Evolutionary conservation across 2,888 invertebrate genomes (phyloP).

Genomic region (Platerodrilus igneus): DNA sequence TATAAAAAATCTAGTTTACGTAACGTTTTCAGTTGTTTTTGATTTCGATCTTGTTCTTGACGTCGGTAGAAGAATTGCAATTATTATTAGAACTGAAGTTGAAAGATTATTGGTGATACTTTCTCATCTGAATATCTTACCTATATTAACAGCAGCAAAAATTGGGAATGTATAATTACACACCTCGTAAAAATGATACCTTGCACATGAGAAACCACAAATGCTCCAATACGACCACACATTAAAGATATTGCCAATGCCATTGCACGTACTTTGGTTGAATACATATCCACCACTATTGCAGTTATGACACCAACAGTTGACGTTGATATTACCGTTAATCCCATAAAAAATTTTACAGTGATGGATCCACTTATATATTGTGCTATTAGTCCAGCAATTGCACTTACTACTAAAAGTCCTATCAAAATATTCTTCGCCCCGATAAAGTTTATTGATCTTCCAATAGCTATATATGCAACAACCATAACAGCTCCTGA

Average conservation of each 20-base stretch:
- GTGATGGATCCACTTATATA: slow-evolving; percentile 30
- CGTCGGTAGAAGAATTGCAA: too few relatives aligned
- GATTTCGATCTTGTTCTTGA: too few relatives aligned
- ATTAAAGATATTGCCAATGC: slow-evolving; percentile 52
- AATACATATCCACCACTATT: slow-evolving; percentile 45
- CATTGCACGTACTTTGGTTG: slow-evolving; percentile 50
- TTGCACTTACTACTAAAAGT: slow-evolving; percentile 34
- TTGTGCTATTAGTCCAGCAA: slow-evolving; percentile 41
- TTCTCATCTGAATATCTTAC: too few relatives aligned
- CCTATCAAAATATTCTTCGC: slow-evolving; percentile 49
- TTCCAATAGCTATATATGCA: slow-evolving; percentile 40
- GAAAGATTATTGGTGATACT: too few relatives aligned
- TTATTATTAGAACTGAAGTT: too few relatives aligned
- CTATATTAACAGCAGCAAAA: slow-evolving; percentile 38
- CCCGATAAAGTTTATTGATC: slow-evolving; percentile 50
- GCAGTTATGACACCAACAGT: slow-evolving; percentile 42
- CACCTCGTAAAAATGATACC: slow-evolving; percentile 47
- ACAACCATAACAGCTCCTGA: slow-evolving; percentile 38
- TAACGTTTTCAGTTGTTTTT: too few relatives aligned
- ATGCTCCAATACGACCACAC: slow-evolving; percentile 52
- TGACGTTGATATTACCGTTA: slow-evolving; percentile 41
- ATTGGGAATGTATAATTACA: slow-evolving; percentile 49
- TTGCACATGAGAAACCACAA: slow-evolving; percentile 48
- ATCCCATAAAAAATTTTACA: slow-evolving; percentile 37
- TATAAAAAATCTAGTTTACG: too few relatives aligned